Base-by-base conservation (phyloP, 2,888 invertebrate species). In the Cristatella mucedo region DNA sequence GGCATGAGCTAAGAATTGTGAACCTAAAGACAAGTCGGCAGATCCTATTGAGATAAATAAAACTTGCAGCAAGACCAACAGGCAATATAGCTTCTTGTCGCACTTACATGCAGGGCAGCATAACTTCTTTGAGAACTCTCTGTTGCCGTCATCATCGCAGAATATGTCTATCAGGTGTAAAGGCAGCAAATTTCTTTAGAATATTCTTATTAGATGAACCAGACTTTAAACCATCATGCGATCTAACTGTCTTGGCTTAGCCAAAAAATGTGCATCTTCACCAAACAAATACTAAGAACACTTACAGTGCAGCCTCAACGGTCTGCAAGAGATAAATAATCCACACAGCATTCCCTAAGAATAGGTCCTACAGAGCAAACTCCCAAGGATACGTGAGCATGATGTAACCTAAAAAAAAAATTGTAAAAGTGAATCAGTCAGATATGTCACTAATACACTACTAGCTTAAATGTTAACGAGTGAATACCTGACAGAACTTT, bases 341-440 rank as follows among this genome's bases (percentile, higher is more conserved):
- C n/a, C n/a, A n/a, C n/a, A n/a, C n/a, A n/a, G n/a, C n/a, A n/a
- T n/a, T n/a, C n/a, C n/a, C n/a, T n/a, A n/a, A n/a, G n/a, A n/a
- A n/a, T n/a, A n/a, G n/a, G n/a, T n/a, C n/a, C n/a, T n/a, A n/a
- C n/a, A n/a, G n/a, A n/a, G n/a, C n/a, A n/a, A n/a, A n/a, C n/a
- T n/a, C n/a, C n/a, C n/a, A 56, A 57, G 55, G 60, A 60, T 59
- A 60, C 57, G 60, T 18, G 58, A 59, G 47, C 61, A 61, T 2
- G 59, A 56, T 16, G 59, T 59, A 4, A 60, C 57, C 59, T 59
- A 47, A 41, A 50, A 41, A 30, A 33, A 40, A 39, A 33, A 53
- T 30, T 32, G 32, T 40, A 19, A 29, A 39, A 42, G n/a, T 11
- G 7, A 30, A 37, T 24, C n/a, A 22, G 22, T n/a, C 11, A 38